phyloP scores from a whole-genome alignment of 2,113 vertebrate genomes.

The Tautogolabrus adspersus region DNA sequence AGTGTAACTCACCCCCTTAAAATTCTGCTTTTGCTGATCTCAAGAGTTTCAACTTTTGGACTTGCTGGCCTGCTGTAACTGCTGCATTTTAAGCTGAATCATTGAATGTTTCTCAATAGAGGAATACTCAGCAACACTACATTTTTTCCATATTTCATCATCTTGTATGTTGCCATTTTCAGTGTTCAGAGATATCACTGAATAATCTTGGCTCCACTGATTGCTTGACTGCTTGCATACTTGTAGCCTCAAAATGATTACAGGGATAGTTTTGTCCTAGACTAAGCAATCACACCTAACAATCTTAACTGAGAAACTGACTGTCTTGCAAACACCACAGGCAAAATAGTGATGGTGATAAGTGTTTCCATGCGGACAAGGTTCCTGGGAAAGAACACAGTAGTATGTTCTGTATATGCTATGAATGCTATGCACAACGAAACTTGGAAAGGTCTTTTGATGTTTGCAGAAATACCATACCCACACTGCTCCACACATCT shows the following conservation, averaged over 20 bases:
- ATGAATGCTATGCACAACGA: neutral
- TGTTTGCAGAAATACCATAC: neutral
- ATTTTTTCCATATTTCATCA: slow-evolving; percentile 15
- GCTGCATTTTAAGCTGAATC: slow-evolving; percentile 8
- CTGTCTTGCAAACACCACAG: neutral
- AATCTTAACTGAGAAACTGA: neutral
- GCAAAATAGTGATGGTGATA: slow-evolving; percentile 11
- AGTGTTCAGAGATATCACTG: neutral
- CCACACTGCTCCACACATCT: neutral
- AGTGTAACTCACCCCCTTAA: neutral
- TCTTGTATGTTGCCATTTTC: neutral
- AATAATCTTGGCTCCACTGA: neutral
- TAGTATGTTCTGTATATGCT: neutral
- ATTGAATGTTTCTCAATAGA: neutral
- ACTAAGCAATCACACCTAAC: neutral
- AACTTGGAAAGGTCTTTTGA: neutral
- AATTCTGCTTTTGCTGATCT: neutral
- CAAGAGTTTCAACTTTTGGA: neutral
- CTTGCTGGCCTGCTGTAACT: neutral
- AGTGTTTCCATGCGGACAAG: neutral
- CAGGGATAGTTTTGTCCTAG: neutral
- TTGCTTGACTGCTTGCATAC: neutral
- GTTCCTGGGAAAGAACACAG: neutral
- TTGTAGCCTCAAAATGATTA: neutral
- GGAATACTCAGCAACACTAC: neutral